phyloP scores from a whole-genome alignment of 2,888 invertebrate genomes.

The Mesorhabditis sp. region DNA sequence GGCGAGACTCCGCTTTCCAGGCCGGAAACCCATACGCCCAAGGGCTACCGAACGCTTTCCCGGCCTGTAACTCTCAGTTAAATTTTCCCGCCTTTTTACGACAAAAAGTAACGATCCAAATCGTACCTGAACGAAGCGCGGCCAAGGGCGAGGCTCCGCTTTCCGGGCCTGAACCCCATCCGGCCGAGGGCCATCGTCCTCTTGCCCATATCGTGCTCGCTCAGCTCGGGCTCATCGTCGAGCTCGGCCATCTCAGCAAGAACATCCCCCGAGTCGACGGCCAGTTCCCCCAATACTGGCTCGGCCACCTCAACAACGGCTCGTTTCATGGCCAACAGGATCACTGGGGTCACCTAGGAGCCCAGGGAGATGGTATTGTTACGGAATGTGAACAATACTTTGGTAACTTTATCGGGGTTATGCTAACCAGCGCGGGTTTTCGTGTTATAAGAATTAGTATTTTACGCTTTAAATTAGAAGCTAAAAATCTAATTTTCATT shows the following conservation, averaged over 20 bases:
- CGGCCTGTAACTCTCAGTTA: constrained; percentile 11
- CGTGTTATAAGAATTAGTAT: too few relatives aligned
- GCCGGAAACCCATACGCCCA: constrained; percentile 32
- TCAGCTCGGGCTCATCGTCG: neutral
- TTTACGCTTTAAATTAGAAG: too few relatives aligned
- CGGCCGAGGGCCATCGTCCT: constrained; percentile 51
- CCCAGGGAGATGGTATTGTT: neutral
- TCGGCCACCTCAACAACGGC: neutral
- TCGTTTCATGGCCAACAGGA: neutral
- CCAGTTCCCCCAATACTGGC: neutral
- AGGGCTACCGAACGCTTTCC: constrained; percentile 20
- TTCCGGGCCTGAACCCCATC: constrained; percentile 52
- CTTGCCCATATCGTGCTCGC: constrained; percentile 29
- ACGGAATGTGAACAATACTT: too few relatives aligned
- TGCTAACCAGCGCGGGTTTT: too few relatives aligned
- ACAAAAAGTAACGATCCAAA: neutral
- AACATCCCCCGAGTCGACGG: neutral
- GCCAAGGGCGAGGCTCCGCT: constrained; percentile 40
- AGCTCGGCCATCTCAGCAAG: neutral
- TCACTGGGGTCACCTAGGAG: neutral
- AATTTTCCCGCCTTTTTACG: neutral
- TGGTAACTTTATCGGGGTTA: too few relatives aligned
- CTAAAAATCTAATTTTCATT: too few relatives aligned
- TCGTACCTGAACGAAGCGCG: constrained; percentile 17
- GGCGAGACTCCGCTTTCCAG: constrained; percentile 25